These are phyloP conservation scores for Ellobium chinense DNA, from an alignment of 2,888 invertebrate species.

Conservation along the genomic window DNA sequence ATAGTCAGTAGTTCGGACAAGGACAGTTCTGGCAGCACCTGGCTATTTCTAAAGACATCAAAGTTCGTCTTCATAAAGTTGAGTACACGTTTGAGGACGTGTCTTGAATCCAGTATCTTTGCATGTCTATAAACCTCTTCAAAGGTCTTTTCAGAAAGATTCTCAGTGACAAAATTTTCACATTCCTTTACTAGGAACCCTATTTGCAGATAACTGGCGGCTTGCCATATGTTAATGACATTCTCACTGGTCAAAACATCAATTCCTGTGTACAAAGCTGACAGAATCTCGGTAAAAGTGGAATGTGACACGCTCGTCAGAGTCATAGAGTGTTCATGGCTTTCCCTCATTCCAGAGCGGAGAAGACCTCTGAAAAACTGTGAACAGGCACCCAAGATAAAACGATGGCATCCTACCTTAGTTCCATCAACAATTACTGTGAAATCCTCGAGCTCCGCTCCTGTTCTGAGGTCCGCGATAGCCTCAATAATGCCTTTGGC, in stretches of 20 bases:
- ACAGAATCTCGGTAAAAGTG: constrained; percentile 6
- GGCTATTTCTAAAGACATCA: neutral
- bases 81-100: neutral
- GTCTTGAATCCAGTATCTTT: neutral
- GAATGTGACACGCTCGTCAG: neutral
- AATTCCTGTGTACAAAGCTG: neutral
- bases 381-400: constrained; percentile 2
- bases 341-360: neutral
- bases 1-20: neutral
- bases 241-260: neutral
- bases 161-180: neutral
- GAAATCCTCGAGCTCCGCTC: no score
- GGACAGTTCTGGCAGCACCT: neutral
- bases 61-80: neutral
- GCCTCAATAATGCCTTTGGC: no score
- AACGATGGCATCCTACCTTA: neutral
- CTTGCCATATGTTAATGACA: neutral
- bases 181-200: neutral
- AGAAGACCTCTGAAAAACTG: neutral
- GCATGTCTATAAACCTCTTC: neutral
- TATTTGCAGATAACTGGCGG: neutral
- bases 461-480: no score
- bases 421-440: neutral
- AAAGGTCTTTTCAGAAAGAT: neutral
- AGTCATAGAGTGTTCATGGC: neutral